These are phyloP conservation scores for Vulpes ferrilata DNA, from an alignment of 2,113 vertebrate genomes.

Conservation along the genomic window DNA sequence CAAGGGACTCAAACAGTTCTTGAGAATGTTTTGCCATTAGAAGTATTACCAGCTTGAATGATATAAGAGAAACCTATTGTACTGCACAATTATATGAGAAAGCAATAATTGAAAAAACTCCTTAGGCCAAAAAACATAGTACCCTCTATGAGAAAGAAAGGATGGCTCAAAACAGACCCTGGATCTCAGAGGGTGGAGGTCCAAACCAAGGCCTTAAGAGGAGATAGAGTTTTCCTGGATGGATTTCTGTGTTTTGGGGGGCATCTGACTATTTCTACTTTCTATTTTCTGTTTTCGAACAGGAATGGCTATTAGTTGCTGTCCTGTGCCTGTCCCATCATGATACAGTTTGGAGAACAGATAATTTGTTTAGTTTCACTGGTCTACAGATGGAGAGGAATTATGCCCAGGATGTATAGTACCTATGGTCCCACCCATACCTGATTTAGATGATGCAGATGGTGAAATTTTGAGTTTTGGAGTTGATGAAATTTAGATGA, in stretches of 20 bases:
- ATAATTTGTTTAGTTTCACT: neutral
- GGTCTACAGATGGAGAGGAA: neutral
- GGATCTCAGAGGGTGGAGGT: neutral
- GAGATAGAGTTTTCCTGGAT: neutral
- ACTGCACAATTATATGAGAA: neutral
- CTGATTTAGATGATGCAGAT: neutral
- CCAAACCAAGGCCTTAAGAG: neutral
- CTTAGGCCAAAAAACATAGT: neutral
- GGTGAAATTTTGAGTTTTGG: neutral
- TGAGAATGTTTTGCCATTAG: neutral
- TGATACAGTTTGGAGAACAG: neutral
- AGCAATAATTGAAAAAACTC: neutral
- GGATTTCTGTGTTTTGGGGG: neutral
- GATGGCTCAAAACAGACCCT: neutral
- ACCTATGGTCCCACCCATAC: neutral
- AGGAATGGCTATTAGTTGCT: neutral
- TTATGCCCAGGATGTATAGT: neutral
- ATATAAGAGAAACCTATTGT: neutral
- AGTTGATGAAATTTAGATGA: neutral
- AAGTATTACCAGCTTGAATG: neutral
- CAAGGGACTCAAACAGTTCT: neutral
- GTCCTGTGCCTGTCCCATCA: neutral
- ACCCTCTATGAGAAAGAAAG: neutral
- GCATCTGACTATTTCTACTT: neutral
- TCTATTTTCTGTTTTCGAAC: neutral